Evolutionary conservation across 1,140 invertebrate species (phyloP).

Genomic region (Lutraria rhynchaena): DNA sequence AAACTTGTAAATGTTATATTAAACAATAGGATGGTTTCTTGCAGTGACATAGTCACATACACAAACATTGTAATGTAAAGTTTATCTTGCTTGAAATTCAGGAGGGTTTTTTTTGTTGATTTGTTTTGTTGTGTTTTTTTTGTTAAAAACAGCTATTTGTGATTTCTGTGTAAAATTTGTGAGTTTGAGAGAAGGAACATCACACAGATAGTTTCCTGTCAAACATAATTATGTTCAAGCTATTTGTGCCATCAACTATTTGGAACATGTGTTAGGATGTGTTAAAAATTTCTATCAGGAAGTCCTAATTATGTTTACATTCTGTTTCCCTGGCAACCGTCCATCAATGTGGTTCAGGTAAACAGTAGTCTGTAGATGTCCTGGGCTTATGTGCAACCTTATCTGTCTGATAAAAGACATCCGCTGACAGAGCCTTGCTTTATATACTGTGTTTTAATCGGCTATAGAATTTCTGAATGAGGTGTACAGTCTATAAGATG

Average conservation of each 20-base stretch:
- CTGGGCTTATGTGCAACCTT: constrained; percentile 46
- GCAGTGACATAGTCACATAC: neutral
- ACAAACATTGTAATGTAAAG: too few relatives aligned
- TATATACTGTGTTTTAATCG: too few relatives aligned
- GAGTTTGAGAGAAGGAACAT: constrained; percentile 2
- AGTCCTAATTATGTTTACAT: constrained; percentile 60
- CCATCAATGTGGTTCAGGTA: constrained; percentile 43
- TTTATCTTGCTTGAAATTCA: too few relatives aligned
- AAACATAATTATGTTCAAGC: constrained; percentile 46
- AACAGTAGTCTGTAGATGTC: constrained; percentile 40
- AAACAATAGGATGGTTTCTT: neutral
- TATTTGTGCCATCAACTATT: constrained; percentile 47
- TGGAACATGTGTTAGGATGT: constrained; percentile 52
- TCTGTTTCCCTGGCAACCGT: constrained; percentile 53
- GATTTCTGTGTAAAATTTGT: too few relatives aligned
- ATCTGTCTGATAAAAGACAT: constrained; percentile 58
- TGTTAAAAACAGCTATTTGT: too few relatives aligned
- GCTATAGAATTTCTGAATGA: too few relatives aligned
- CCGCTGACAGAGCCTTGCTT: constrained; percentile 32
- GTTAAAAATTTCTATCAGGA: constrained; percentile 60
- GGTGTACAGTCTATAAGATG: too few relatives aligned
- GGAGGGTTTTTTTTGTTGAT: too few relatives aligned
- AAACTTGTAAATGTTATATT: too few relatives aligned
- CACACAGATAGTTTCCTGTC: constrained; percentile 44
- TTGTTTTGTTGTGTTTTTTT: too few relatives aligned